Base-by-base conservation (phyloP, 2,888 invertebrate genomes). In the Brachylomia viminalis region DNA sequence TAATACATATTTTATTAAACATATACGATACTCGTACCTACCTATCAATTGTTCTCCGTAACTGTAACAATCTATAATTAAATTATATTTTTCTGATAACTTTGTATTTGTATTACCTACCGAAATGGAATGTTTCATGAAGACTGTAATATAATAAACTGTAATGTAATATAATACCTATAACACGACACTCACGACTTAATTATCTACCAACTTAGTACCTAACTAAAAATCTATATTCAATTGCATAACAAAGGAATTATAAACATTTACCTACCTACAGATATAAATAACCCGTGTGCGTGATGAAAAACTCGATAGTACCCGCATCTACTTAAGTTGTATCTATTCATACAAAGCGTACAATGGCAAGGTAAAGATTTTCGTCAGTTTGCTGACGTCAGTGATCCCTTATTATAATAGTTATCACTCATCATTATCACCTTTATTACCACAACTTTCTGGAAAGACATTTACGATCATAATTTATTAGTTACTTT, bases 301-400 rank as follows among this genome's bases (percentile, higher is more conserved):
- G 59, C 70, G 75, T 80, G 58, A 69, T 83, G 54, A 86, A 74
- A 73, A 69, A 71, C 54, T 69, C 54, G 77, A 69, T 80, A 49
- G 56, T 66, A 77, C 81, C 88, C 88, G 86, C 86, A 90, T 90
- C 73, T 78, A 64, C 47, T 79, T 73, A 80, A 72, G 45, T 68
- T 17, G 68, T 87, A 87, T 85, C 82, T 83, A 85, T 79, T 67
- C 77, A 71, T 52, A 77, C 69, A 56, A 72, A 78, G 47, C 23
- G 54, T 61, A 65, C 87, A 87, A 85, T 86, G 82, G 72, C 89
- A 87, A 87, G 87, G 87, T 76, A 75, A 87, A 88, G 79, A 87
- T 82, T 84, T 88, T 86, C 87, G 89, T 89, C 86, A 87, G 75
- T 80, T 69, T 38, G 61, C 76, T 88, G 77, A 83, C 88, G 89